Base-by-base conservation (phyloP, 1,140 invertebrate genomes). In the Limonius californicus region DNA sequence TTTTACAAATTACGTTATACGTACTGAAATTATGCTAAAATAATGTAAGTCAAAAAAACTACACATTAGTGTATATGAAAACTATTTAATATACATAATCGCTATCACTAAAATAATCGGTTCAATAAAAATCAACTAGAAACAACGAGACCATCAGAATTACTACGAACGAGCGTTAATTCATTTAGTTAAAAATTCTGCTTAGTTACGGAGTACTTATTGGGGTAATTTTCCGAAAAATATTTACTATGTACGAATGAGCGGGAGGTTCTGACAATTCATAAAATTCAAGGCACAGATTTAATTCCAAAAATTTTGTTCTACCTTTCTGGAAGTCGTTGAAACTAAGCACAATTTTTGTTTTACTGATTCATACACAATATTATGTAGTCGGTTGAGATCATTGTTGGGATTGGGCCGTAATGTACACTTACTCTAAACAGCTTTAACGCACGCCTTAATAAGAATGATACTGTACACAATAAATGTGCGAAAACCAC, bases 11-110 rank as follows among this genome's bases (percentile, higher is more conserved):
- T 64, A 67, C 57, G 63, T 62, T 63, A 66, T 57, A 66, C 61
- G 58, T 68, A 68, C 19, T 39, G 35, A 59, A 67, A 59, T 19
- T 65, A 62, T 19, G 23, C 56, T 59, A 61, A 39, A 59, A 39
- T 55, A 68, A 58, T 57, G 35, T 57, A 18, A 15, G n/a, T 54
- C 21, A 50, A 62, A 21, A 55, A 43, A 56, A 39, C 63, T 67
- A 67, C 55, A 59, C 55, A 57, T 67, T 64, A 59, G 45, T 65
- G 55, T 67, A 65, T 68, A 61, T 65, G 63, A 68, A 65, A 50
- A 50, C 19, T 50, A 50, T 50, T 50, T 50, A 50, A 50, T 50
- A 18, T 50, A 16, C n/a, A 50, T 50, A 6, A 19, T 50, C 19
- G 18, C 16, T 21, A 50, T 50, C 9, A 19, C 20, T 19, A 50